Evolutionary conservation across 2,113 vertebrate genomes (phyloP), one percentile per base, ranked within the genome.

Genomic region (Dipodomys merriami): DNA sequence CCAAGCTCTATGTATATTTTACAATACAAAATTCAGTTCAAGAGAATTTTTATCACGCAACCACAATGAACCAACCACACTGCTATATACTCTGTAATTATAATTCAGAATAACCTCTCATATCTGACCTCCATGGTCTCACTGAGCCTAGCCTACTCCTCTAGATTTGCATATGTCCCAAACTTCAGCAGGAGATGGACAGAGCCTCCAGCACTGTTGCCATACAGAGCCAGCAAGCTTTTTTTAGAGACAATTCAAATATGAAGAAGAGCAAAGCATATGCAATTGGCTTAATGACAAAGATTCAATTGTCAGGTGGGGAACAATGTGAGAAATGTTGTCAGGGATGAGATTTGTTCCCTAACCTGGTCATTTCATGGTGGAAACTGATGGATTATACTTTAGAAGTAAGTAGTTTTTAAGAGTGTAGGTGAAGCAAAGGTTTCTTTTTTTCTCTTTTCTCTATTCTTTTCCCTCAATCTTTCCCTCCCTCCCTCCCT

Each of bases 21-120:
- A 4, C 88, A 64, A 83, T 76, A 18, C 71, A 53, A 33, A 91
- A 94, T 86, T 94, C 60, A 81, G 9, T 88, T 93, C 11, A 64
- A 81, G 10, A 68, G 44, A 62, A 30, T 86, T 83, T 39, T 82
- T 67, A 65, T 79, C 44, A 23, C 83, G 49, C 16, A 35, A 44
- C 7, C 25, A 44, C 4, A 3, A 6, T 20, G 23, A 90, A n/a
- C 62, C 81, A 89, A 71, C 64, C 65, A 71, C 0, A 0, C 10
- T 74, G 22, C 35, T 77, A 73, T 77, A 65, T 12, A 13, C 35
- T 49, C 7, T 69, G 25, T 7, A 18, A 53, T 73, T 87, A 62
- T 46, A 49, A 88, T 60, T 5, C 13, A 30, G 64, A 85, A 53
- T 6, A 72, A 30, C 18, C 25, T 12, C 29, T 13, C n/a, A 2